Evolutionary conservation across 2,113 vertebrate genomes (phyloP).

Genomic region (Rhombomys opimus): DNA sequence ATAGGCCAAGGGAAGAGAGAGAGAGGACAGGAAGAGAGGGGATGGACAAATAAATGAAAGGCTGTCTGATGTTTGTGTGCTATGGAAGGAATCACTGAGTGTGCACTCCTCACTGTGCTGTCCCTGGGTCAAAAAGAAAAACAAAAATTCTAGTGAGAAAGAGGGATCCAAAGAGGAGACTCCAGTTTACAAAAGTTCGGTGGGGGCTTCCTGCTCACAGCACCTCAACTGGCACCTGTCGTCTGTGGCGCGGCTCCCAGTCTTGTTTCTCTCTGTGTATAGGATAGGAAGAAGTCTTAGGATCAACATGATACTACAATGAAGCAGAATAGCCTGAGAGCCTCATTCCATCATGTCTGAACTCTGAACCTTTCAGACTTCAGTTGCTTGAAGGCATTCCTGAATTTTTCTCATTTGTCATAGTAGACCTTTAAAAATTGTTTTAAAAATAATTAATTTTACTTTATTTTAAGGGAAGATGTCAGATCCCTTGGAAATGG

Average conservation of each 20-base stretch:
- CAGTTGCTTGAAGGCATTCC: not conserved
- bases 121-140: not conserved
- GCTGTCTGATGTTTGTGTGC: accelerated
- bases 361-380: not conserved
- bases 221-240: accelerated
- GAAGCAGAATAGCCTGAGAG: not conserved
- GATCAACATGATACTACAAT: not conserved
- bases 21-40: accelerated
- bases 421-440: not conserved
- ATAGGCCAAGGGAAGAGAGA: too few relatives aligned
- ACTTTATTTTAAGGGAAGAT: too few relatives aligned
- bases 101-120: not conserved
- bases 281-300: not conserved
- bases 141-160: not conserved
- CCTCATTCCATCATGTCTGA: not conserved
- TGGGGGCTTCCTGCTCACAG: not conserved
- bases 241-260: not conserved
- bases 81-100: not conserved
- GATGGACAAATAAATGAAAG: not conserved
- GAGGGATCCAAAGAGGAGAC: not conserved
- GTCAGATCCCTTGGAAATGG: too few relatives aligned
- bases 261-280: too few relatives aligned
- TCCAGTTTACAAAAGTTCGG: not conserved
- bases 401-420: not conserved
- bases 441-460: not conserved